Conservation (phyloP, 2,888 invertebrate genomes). For the Ethmia dodecea region DNA sequence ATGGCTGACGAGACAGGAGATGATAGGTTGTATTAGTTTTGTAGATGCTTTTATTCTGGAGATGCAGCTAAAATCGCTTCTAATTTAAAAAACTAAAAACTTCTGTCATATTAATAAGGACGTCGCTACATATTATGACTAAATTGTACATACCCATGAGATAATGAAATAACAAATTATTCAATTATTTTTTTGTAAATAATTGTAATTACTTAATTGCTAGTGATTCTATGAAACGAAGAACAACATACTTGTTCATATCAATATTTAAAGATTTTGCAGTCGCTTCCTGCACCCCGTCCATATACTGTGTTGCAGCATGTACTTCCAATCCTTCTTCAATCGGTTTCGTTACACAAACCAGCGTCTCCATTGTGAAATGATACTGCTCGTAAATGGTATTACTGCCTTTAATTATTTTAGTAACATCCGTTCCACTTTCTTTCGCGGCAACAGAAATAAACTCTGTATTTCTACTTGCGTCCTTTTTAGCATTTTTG, state of each 20-base stretch:
- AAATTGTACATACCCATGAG: too few species aligned
- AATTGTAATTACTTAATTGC: too few species aligned
- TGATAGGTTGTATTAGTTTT: too few species aligned
- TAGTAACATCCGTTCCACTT: constrained; percentile 46
- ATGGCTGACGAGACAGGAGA: too few species aligned
- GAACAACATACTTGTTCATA: constrained; percentile 68
- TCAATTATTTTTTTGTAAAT: too few species aligned
- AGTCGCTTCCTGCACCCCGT: constrained; percentile 71
- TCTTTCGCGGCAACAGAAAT: constrained; percentile 28
- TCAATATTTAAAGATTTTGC: constrained; percentile 73
- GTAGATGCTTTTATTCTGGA: too few species aligned
- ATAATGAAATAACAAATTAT: too few species aligned
- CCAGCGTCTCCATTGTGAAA: constrained; percentile 83
- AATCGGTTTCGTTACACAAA: constrained; percentile 78
- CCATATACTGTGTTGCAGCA: constrained; percentile 79
- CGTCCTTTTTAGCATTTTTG: constrained; percentile 29
- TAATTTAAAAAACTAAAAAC: too few species aligned
- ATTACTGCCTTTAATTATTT: constrained; percentile 66
- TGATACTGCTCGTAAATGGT: constrained; percentile 81
- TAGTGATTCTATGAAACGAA: too few species aligned
- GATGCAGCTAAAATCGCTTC: too few species aligned
- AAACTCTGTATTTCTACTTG: constrained; percentile 24
- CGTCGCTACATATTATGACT: too few species aligned
- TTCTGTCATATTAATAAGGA: too few species aligned
- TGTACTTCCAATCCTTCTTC: constrained; percentile 83